phyloP scores from a whole-genome alignment of 2,888 invertebrate genomes.

The Torymus tubicola region DNA sequence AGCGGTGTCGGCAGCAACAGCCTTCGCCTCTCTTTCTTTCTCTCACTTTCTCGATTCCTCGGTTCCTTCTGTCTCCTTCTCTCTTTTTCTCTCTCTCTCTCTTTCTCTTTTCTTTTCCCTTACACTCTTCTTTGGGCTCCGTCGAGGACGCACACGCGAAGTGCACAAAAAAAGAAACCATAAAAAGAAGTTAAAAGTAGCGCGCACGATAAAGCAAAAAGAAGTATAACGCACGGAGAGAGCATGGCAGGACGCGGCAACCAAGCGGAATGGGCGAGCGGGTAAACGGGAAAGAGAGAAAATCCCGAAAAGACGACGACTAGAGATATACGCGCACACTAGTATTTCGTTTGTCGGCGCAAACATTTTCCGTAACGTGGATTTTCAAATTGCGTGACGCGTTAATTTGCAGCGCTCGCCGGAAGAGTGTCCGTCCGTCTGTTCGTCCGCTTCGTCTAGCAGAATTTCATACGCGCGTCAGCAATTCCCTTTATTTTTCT shows the following conservation, averaged over 20 bases:
- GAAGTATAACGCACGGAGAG: background rate
- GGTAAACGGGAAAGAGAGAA: background rate
- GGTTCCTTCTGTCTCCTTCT: slow-evolving; percentile 27
- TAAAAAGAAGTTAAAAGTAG: slow-evolving; percentile 53
- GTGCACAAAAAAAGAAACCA: background rate
- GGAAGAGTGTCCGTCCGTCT: background rate
- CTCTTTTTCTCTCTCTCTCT: slow-evolving; percentile 13
- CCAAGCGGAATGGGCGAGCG: slow-evolving; percentile 24
- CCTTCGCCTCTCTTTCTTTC: background rate
- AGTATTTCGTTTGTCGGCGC: slow-evolving; percentile 25
- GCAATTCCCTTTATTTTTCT: background rate
- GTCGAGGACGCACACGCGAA: background rate
- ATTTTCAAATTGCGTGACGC: slow-evolving; percentile 30
- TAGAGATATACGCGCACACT: background rate
- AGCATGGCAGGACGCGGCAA: slow-evolving; percentile 12
- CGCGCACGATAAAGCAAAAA: slow-evolving; percentile 1
- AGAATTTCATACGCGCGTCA: background rate
- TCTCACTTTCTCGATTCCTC: background rate
- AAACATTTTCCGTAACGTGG: slow-evolving; percentile 32
- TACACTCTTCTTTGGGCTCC: background rate
- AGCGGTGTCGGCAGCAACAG: background rate
- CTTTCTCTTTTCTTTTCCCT: slow-evolving; percentile 16
- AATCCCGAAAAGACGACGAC: slow-evolving; percentile 13
- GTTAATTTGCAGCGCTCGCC: slow-evolving; percentile 23
- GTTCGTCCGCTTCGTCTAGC: background rate